Percentiles rank a stretch among this genome's conserved stretches.
phyloP scores from a whole-genome alignment of 2,113 vertebrate genomes.

The Tragelaphus buxtoni region DNA sequence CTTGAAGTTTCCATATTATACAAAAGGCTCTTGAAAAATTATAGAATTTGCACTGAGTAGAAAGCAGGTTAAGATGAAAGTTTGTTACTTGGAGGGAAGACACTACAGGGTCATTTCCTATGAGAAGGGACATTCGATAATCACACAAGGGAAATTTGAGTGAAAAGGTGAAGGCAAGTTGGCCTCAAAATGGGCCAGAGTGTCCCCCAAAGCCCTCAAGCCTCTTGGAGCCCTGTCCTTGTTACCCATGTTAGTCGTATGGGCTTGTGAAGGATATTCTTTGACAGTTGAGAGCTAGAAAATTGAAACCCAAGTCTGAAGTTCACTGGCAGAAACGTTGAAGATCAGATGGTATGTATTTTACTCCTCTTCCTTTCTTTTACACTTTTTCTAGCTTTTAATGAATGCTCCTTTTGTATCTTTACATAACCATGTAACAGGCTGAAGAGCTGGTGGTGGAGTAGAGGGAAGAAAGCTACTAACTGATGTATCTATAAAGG shows the following conservation, averaged over 20 bases:
- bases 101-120: background rate
- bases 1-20: conserved; percentile 70
- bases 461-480: background rate
- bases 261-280: background rate
- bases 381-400: background rate
- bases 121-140: background rate
- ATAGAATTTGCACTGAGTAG: conserved; percentile 69
- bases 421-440: background rate
- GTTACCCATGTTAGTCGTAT: rapidly evolving
- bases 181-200: background rate
- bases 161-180: background rate
- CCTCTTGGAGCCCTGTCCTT: background rate
- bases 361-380: background rate
- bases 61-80: conserved; percentile 31
- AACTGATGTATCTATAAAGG: background rate
- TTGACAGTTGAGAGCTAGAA: background rate
- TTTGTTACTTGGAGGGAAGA: background rate
- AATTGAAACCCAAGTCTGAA: background rate
- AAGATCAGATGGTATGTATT: background rate
- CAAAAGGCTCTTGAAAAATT: conserved; percentile 68
- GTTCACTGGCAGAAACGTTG: background rate
- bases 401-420: background rate
- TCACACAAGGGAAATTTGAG: background rate
- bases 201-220: background rate
- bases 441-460: background rate